These are phyloP conservation scores for Odontesthes bonariensis DNA, from an alignment of 2,113 vertebrate genomes.

Conservation along the genomic window DNA sequence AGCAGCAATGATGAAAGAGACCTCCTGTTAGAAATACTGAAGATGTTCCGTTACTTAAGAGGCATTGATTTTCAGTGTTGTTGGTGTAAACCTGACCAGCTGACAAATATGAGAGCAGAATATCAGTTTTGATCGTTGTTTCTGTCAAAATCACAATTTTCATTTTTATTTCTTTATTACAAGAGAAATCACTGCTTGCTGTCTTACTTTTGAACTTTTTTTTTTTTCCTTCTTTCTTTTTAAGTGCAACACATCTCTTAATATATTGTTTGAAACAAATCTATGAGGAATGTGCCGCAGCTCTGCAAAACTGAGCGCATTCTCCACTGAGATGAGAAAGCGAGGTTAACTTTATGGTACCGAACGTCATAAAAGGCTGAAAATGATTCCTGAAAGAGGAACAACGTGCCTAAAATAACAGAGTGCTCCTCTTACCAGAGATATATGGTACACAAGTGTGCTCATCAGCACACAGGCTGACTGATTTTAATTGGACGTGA, in stretches of 20 bases:
- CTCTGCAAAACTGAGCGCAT: slow-evolving; percentile 5
- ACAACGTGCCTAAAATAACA: slow-evolving; percentile 69
- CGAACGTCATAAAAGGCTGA: slow-evolving; percentile 49
- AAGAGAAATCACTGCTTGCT: not conserved
- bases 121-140: not conserved
- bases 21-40: not conserved
- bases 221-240: not conserved
- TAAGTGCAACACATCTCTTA: slow-evolving; percentile 22
- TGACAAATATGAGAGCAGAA: not conserved
- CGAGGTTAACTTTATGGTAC: slow-evolving; percentile 43
- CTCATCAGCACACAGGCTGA: slow-evolving; percentile 57
- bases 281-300: not conserved
- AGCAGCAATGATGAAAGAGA: not conserved
- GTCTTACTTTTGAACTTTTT: not conserved
- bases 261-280: slow-evolving; percentile 1
- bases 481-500: slow-evolving; percentile 71
- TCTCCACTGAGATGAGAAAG: slow-evolving; percentile 41
- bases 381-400: slow-evolving; percentile 61
- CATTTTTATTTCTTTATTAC: not conserved
- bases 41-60: not conserved
- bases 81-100: not conserved
- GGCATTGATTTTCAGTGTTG: not conserved
- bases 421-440: slow-evolving; percentile 50
- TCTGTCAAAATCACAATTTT: not conserved
- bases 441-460: slow-evolving; percentile 56